Evolutionary conservation across 2,888 invertebrate species (phyloP).

Genomic region (Diarsia dahlii): DNA sequence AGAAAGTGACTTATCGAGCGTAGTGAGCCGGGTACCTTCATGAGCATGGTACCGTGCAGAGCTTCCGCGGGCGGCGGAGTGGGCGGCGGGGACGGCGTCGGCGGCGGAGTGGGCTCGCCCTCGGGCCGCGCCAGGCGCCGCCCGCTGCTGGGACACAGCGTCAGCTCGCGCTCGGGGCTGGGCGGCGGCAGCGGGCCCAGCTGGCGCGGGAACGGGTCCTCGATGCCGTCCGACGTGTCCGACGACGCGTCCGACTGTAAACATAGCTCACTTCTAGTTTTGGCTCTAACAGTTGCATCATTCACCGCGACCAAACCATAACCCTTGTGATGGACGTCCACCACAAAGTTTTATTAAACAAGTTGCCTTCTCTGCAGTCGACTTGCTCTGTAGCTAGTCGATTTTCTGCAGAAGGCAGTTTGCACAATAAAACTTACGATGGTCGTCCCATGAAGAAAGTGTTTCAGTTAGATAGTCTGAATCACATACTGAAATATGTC

Average conservation of each 20-base stretch:
- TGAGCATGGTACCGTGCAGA: conserved; percentile 79
- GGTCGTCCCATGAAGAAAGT: background rate
- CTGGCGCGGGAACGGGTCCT: conserved; percentile 91
- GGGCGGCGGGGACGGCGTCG: conserved; percentile 85
- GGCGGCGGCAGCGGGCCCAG: conserved; percentile 89
- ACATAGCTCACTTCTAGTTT: background rate
- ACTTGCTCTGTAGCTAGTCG: background rate
- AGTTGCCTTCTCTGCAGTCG: background rate
- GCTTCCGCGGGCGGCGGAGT: conserved; percentile 71
- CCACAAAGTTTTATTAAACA: background rate
- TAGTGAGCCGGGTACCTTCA: conserved; percentile 77
- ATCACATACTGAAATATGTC: background rate
- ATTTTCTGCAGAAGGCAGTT: background rate
- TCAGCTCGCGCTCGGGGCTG: conserved; percentile 92
- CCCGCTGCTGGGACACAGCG: conserved; percentile 91
- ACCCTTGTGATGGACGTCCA: background rate
- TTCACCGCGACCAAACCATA: background rate
- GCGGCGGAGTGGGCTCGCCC: conserved; percentile 91
- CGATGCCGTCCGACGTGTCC: conserved; percentile 91
- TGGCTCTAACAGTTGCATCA: background rate
- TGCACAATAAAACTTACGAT: background rate
- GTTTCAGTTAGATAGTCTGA: background rate
- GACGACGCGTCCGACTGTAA: conserved; percentile 82
- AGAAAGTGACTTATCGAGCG: background rate
- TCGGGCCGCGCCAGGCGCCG: conserved; percentile 91